Evolutionary conservation across 1,140 invertebrate species (phyloP), one percentile per base, ranked within the genome.

Genomic region (Trachymyrmex septentrionalis): DNA sequence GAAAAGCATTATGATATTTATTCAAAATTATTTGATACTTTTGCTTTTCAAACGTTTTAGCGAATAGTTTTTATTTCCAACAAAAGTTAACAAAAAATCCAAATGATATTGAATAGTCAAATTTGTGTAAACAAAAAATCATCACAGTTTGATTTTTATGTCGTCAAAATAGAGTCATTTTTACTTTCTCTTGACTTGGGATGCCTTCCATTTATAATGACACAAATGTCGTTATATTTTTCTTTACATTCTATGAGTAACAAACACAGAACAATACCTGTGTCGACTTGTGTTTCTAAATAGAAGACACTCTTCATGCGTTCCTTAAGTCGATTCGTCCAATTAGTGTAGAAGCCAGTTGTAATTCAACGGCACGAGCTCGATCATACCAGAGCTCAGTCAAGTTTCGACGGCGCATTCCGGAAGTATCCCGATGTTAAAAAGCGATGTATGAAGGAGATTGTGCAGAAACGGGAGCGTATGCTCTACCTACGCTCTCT

Each of bases 341-440:
- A 21, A 69, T 57, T 81, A 57, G 57, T 12, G 27, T 19, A 57
- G 21, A 9, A 48, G 48, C 19, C 24, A 76, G 27, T 69, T 24
- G 53, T 86, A 86, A 88, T 86, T 71, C 30, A 44, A 77, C 27
- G 76, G 72, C 64, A 63, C 87, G 63, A 67, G 73, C 59, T 63
- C 75, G 61, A 38, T 38, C 0, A 1, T 44, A 44, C 9, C 38
- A 9, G 53, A 67, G 78, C 59, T 63, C 76, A 55, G 75, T 59
- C 73, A 44, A 57, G 57, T 77, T 86, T 89, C 84, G 64, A 57
- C 59, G 53, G 55, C 55, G 19, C 38, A 57, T 86, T 61, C 61
- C 87, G 85, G 88, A 90, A 89, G 88, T 66, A 50, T 50, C 38
- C 44, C 57, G 77, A 78, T 89, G 87, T 87, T 82, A 72, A 86